Base-by-base conservation (phyloP, 2,113 vertebrate genomes). In the Nothoprocta perdicaria region DNA sequence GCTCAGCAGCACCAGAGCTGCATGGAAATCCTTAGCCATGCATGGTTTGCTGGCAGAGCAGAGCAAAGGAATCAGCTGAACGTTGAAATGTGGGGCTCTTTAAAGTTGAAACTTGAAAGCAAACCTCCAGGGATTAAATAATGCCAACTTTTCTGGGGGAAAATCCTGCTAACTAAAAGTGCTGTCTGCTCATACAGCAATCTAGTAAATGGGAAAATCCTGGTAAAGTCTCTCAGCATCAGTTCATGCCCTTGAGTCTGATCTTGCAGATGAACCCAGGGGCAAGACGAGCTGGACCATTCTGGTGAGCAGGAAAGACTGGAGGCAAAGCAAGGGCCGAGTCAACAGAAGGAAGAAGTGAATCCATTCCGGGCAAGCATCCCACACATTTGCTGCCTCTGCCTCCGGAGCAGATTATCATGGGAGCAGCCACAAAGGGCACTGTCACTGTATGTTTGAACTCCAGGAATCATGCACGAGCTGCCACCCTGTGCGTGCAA, bases 101-200 rank as follows among this genome's bases (percentile, higher is more conserved):
- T 96, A 91, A 93, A 91, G 89, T 38, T 72, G 68, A 72, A 86
- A 91, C 84, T 93, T 96, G 79, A 91, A 96, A 96, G 84, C 29
- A 83, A 83, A 78, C 57, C 89, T 91, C 80, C 40, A 74, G 89
- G 82, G 81, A 93, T n/a, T 72, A 89, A 92, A 60, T 26, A 60
- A 21, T 55, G 45, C 0, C 17, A 95, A 29, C 27, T 4, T 45
- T n/a, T 48, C 40, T 6, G 46, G 14, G 50, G 19, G 45, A 46
- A 85, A 85, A 33, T 38, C 17, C 38, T 84, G 46, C 18, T 52
- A 84, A 84, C 76, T 33, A 31, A 85, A 29, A 91, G 38, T 33
- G 24, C 21, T 67, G 38, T 74, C 46, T 80, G 68, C 52, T 85
- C 65, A 35, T 23, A 24, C 33, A 68, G 33, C 79, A 88, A 19